Evolutionary conservation across 2,113 vertebrate species (phyloP).

Genomic region (Neolamprologus hecqui): DNA sequence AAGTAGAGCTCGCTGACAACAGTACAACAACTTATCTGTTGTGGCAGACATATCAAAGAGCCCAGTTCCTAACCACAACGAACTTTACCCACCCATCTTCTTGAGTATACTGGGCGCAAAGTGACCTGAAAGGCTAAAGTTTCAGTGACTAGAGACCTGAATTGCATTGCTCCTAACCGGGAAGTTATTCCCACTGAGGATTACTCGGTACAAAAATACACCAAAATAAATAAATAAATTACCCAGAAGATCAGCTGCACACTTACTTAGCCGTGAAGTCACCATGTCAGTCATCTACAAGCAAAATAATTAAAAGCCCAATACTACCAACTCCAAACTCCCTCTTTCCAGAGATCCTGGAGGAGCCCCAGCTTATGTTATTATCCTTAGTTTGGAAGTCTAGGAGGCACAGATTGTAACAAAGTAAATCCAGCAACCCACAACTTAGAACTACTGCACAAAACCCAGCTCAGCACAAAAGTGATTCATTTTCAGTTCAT

Average conservation of each 20-base stretch:
- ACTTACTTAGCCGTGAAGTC: accelerated
- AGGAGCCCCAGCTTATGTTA: background rate
- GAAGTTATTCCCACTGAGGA: background rate
- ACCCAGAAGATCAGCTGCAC: background rate
- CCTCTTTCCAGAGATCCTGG: background rate
- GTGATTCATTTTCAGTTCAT: background rate
- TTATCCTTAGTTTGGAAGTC: background rate
- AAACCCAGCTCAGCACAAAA: background rate
- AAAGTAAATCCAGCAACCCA: background rate
- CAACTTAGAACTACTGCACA: background rate
- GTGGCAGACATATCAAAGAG: background rate
- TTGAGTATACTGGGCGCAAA: background rate
- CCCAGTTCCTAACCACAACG: background rate
- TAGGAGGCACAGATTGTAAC: background rate
- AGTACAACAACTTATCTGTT: background rate
- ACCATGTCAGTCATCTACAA: background rate
- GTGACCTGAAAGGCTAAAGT: background rate
- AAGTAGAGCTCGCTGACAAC: background rate
- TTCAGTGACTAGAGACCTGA: background rate
- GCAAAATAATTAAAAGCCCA: background rate
- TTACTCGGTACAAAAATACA: background rate
- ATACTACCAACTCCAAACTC: background rate
- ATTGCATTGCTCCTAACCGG: background rate
- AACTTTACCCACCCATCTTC: background rate
- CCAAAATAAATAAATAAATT: background rate